A percentile compares a stretch with the other conserved stretches of the same genome.
Evolutionary conservation across 2,113 vertebrate species (phyloP).

Genomic region (Isurus oxyrinchus): DNA sequence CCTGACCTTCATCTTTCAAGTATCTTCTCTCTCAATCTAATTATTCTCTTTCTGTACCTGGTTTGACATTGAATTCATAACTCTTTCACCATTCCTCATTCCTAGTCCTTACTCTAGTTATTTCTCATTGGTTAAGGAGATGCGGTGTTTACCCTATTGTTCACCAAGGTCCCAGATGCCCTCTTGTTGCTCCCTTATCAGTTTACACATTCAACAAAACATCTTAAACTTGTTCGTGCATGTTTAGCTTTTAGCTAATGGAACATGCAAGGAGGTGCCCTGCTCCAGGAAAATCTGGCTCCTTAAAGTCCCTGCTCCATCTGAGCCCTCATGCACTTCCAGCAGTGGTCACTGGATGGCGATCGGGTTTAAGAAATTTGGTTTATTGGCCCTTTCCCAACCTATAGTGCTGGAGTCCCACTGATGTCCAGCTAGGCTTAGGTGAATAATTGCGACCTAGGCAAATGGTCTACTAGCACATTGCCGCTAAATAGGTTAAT

Average conservation of each 20-base stretch:
- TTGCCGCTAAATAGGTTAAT: not conserved
- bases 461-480: no score
- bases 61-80: not conserved
- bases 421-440: no score
- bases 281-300: not conserved
- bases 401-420: no score
- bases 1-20: no score
- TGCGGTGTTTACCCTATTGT: not conserved
- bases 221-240: not conserved
- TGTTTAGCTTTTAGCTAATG: not conserved
- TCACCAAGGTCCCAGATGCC: not conserved
- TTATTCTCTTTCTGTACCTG: no score
- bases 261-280: not conserved
- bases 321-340: not conserved
- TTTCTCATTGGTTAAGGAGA: not conserved
- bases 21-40: not conserved
- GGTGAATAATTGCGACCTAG: no score
- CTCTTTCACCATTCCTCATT: not conserved
- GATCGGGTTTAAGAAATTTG: not conserved
- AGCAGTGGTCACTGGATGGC: not conserved
- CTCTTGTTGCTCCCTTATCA: not conserved
- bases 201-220: not conserved
- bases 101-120: not conserved
- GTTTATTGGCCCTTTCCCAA: not conserved
- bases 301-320: not conserved